Base-by-base conservation (phyloP, 2,113 vertebrate genomes). In the Chamaetylas fuelleborni region DNA sequence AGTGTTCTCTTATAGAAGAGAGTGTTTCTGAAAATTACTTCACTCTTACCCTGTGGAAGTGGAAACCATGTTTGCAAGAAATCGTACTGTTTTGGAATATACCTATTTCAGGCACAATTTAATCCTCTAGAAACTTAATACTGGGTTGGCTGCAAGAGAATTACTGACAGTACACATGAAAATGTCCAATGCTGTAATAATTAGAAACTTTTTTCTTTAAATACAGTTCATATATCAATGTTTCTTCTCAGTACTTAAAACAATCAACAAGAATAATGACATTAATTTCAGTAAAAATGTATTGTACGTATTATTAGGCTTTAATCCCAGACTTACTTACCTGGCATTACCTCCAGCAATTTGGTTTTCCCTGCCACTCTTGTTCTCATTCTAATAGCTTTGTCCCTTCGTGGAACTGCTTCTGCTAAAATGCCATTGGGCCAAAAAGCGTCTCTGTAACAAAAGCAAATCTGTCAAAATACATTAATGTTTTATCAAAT, bases 361-460 rank as follows among this genome's bases (percentile, higher is more conserved):
- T 98, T 99, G 43, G 99, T 99, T 96, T 99, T 99, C 83, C 99
- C 99, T 77, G 99, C 99, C 51, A 99, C 98, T 97, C 99, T 98
- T 58, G 99, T 99, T 97, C 99, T 98, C 99, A 99, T 99, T 96
- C 99, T 98, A 89, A 98, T 98, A 96, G 96, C 98, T 97, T 99
- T 99, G 97, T 99, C 99, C 97, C 99, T 98, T 69, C 97, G 98
- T 8, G 99, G 99, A 56, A 98, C 96, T 36, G 98, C 97, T 96
- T 99, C 99, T 40, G 99, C 99, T 97, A 99, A 98, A 97, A 99
- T 99, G 38, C 99, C 99, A 0, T 99, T 99, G 60, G 99, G 99
- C 99, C 99, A 99, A 96, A 99, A 99, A 48, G 99, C 99, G 86
- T 99, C 99, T 98, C 99, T 99, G 97, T 56, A 96, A 77, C 53